phyloP scores from a whole-genome alignment of 2,888 invertebrate species.

The Eudemis profundana region DNA sequence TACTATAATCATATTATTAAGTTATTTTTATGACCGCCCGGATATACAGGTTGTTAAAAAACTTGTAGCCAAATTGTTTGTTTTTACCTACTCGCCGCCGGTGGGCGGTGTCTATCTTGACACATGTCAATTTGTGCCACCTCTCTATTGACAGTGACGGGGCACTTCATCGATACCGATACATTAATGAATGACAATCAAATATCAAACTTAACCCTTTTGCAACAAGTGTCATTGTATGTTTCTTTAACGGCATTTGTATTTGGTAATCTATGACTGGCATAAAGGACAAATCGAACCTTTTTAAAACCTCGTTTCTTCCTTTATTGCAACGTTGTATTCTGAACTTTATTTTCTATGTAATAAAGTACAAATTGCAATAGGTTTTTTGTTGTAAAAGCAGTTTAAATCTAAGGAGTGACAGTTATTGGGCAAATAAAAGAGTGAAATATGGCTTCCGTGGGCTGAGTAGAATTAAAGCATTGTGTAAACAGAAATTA shows the following conservation, averaged over 20 bases:
- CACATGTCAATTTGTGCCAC: constrained; percentile 41
- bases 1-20: too few relatives aligned
- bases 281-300: constrained; percentile 37
- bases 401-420: constrained; percentile 11
- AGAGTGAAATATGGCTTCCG: constrained; percentile 41
- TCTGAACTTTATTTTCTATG: neutral
- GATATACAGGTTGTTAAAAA: too few relatives aligned
- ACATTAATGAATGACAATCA: neutral
- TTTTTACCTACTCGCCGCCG: constrained; percentile 29
- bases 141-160: constrained; percentile 31
- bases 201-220: constrained; percentile 11
- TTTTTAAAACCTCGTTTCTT: neutral
- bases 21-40: too few relatives aligned
- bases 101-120: constrained; percentile 38
- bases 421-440: constrained; percentile 39
- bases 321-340: neutral
- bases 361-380: neutral
- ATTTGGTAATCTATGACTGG: constrained; percentile 25
- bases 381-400: neutral
- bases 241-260: neutral
- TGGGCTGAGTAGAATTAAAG: constrained; percentile 33
- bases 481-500: constrained; percentile 32
- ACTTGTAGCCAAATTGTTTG: constrained; percentile 25
- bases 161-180: constrained; percentile 12
- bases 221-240: neutral